Evolutionary conservation across 2,797 vertebrate species (phyloP), one percentile per base, ranked within the genome.

Genomic region (Melanotaenia pygmaea): DNA sequence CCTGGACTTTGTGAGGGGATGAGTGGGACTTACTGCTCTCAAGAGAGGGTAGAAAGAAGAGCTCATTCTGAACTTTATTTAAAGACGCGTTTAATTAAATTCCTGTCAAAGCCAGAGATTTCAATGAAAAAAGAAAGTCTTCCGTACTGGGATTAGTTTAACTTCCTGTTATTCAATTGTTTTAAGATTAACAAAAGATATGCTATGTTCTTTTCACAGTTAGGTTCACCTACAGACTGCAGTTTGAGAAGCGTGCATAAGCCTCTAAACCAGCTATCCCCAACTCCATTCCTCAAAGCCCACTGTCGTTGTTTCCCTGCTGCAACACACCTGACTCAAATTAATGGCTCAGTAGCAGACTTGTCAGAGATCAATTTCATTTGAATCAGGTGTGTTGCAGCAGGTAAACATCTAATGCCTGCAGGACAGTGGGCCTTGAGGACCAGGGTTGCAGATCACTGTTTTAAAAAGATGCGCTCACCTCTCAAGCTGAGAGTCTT

Each of bases 401-500:
- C 38, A 4, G 40, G 40, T 4, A 40, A 40, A 14, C 11, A 40
- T 40, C 11, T 3, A 3, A 40, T 40, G 11, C 38, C 38, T 40
- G 3, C 38, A 40, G 12, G 38, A 40, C 4, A 40, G 38, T 4
- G 11, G 11, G 38, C 38, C 4, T 40, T 4, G 38, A 43, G 4
- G 40, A 43, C 40, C 14, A 40, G 38, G 38, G 38, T 40, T 40
- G 38, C 12, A 13, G 38, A 40, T 40, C 11, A 40, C 11, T 40
- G 12, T 11, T 13, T 40, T 14, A 13, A 40, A 40, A 37, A 11
- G 35, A 7, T 37, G 35, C 22, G 35, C 59, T 77, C 82, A 97
- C 97, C 96, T 95, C 90, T 98, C 97, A 76, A 98, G 90, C 89
- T 97, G 96, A 67, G 96, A 93, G 80, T 96, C 96, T 28, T 97